Conservation (phyloP, 35 echinoderm and acorn worm genomes). For the Ptychodera flava region DNA sequence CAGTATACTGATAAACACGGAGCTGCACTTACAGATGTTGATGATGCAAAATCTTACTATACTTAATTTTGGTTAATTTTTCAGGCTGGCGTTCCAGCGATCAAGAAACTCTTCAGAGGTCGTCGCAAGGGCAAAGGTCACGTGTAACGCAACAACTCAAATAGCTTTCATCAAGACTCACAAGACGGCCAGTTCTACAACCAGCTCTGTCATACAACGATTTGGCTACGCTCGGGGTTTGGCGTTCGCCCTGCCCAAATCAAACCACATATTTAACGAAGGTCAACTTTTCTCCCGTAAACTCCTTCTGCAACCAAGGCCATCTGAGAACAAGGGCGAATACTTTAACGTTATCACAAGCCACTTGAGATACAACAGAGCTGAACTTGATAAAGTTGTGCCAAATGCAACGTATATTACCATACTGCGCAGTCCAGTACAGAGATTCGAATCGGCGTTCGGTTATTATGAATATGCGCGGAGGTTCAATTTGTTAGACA, state of each 20-base stretch:
- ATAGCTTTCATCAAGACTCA: constrained; percentile 75
- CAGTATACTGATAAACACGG: no score
- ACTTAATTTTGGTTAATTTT: no score
- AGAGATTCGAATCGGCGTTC: constrained; percentile 5
- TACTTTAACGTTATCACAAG: constrained; percentile 19
- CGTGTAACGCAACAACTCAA: not conserved
- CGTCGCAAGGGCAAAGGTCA: no score
- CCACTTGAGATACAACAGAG: constrained; percentile 25
- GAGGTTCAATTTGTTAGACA: not conserved
- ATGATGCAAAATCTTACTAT: no score
- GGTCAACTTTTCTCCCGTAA: not conserved
- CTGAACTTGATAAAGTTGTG: constrained; percentile 10
- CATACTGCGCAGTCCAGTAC: constrained; percentile 1
- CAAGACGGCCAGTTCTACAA: constrained; percentile 61
- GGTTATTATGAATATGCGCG: not conserved
- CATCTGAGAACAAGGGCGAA: not conserved
- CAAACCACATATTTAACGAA: constrained; percentile 25
- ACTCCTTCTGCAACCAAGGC: not conserved
- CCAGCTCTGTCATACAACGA: constrained; percentile 49
- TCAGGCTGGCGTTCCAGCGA: no score
- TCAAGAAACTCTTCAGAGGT: no score
- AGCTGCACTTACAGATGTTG: no score
- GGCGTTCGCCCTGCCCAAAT: constrained; percentile 39
- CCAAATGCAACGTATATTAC: constrained; percentile 21
- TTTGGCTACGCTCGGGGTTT: constrained; percentile 59